phyloP scores from a whole-genome alignment of 2,797 vertebrate genomes.

The Sebastes cheni region DNA sequence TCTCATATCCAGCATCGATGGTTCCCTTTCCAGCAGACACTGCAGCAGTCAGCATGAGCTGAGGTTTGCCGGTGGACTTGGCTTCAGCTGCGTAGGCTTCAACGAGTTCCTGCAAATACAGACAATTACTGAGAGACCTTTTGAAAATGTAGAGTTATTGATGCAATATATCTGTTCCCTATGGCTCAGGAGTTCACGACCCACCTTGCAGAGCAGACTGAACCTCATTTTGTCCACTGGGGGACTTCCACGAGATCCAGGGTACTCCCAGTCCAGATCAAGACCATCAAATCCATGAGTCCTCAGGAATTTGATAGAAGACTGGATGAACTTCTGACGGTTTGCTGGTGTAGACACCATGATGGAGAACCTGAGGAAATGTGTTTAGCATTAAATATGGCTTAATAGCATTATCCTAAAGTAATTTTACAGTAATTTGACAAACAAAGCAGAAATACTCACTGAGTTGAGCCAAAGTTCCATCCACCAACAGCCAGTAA shows the following conservation, averaged over 20 bases:
- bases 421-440: neutral
- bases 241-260: conserved; percentile 82
- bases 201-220: conserved; percentile 79
- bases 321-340: conserved; percentile 83
- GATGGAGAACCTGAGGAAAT: conserved; percentile 78
- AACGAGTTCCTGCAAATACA: conserved; percentile 75
- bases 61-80: conserved; percentile 37
- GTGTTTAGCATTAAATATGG: neutral
- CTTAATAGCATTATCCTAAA: neutral
- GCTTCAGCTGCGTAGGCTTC: conserved; percentile 75
- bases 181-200: neutral
- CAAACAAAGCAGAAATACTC: conserved; percentile 37
- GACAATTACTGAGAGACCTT: neutral
- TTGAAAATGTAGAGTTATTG: neutral
- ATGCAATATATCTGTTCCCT: neutral
- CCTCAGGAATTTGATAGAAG: conserved; percentile 81
- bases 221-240: conserved; percentile 79
- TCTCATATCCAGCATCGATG: conserved; percentile 81
- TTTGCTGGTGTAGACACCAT: conserved; percentile 79
- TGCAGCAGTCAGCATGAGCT: conserved; percentile 82
- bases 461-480: conserved; percentile 82
- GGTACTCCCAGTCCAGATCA: conserved; percentile 88
- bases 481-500: conserved; percentile 81
- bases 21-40: conserved; percentile 74
- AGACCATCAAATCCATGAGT: conserved; percentile 84